Evolutionary conservation across 2,113 vertebrate species (phyloP).

Genomic region (Phalacrocorax carbo): DNA sequence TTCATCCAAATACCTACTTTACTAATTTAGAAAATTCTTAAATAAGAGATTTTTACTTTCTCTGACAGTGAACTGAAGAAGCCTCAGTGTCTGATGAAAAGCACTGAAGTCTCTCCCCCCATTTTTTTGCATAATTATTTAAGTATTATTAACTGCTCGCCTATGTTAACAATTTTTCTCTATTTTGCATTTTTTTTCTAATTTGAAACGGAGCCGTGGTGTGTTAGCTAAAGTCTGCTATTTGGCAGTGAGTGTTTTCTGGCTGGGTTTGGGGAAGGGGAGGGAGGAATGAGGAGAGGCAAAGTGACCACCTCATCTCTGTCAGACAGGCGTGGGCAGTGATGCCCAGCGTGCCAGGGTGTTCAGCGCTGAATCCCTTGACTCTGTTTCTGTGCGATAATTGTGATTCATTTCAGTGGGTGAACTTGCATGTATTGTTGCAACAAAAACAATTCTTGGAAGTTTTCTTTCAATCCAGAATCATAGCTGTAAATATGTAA

Average conservation of each 20-base stretch:
- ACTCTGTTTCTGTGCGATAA: not conserved
- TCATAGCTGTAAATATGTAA: not conserved
- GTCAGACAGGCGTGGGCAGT: not conserved
- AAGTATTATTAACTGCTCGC: not conserved
- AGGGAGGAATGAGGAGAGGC: not conserved
- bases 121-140: not conserved
- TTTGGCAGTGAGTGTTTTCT: not conserved
- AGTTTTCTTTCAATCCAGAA: not conserved
- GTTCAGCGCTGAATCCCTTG: not conserved
- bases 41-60: not conserved
- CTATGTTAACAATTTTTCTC: not conserved
- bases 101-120: not conserved
- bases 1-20: not conserved
- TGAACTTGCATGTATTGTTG: not conserved
- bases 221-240: not conserved
- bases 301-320: not conserved
- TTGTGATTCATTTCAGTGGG: not conserved
- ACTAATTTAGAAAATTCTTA: not conserved
- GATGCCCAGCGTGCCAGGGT: not conserved
- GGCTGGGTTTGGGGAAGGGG: not conserved
- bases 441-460: not conserved
- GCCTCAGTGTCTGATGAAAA: not conserved
- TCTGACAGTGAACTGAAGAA: not conserved
- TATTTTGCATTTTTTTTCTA: not conserved
- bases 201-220: not conserved